Evolutionary conservation across 2,888 invertebrate species (phyloP).

Genomic region (Dicyrtoma fusca): DNA sequence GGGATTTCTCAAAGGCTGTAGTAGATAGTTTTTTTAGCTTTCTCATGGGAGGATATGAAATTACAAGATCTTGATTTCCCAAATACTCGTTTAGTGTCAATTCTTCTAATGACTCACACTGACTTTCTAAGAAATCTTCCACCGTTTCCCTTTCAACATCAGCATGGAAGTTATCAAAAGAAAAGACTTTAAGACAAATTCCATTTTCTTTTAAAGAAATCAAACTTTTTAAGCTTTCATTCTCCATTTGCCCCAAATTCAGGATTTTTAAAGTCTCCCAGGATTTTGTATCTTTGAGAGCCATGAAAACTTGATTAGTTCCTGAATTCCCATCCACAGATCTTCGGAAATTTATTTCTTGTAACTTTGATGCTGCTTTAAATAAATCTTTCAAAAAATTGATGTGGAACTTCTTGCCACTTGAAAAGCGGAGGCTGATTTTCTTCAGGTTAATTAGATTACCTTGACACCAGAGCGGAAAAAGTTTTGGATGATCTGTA

Average conservation of each 20-base stretch:
- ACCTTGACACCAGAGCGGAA: constrained; percentile 39
- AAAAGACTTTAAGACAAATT: constrained; percentile 42
- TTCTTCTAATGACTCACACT: constrained; percentile 41
- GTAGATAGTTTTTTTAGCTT: constrained; percentile 41
- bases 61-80: constrained; percentile 42
- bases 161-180: constrained; percentile 43
- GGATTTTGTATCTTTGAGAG: constrained; percentile 38
- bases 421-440: constrained; percentile 42
- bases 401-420: constrained; percentile 44
- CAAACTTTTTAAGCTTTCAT: constrained; percentile 36
- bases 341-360: constrained; percentile 41
- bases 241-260: constrained; percentile 44
- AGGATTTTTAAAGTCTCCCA: constrained; percentile 39
- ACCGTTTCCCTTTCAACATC: constrained; percentile 42
- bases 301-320: constrained; percentile 36
- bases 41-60: constrained; percentile 45
- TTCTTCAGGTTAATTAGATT: constrained; percentile 33
- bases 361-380: constrained; percentile 39
- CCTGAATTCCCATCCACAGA: constrained; percentile 33
- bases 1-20: constrained; percentile 44
- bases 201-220: constrained; percentile 40
- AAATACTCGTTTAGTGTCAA: constrained; percentile 45
- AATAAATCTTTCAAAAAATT: constrained; percentile 48
- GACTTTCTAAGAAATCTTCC: constrained; percentile 39
- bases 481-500: constrained; percentile 42